Base-by-base conservation (phyloP, 2,888 invertebrate genomes). In the Drosophila acutilabella region DNA sequence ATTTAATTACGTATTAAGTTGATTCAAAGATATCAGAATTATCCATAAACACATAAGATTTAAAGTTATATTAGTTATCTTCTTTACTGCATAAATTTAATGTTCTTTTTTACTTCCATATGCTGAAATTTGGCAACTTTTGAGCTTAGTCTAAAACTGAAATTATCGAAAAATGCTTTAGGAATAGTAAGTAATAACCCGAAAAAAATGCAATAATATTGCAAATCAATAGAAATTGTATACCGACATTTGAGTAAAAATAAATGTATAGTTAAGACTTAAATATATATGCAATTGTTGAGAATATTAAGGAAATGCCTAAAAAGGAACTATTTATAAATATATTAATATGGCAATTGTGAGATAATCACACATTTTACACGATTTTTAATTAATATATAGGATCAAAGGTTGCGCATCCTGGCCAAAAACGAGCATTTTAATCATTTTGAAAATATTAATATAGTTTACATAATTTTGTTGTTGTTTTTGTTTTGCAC, bases 1-100 rank as follows among this genome's bases (percentile, higher is more conserved):
- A 77, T 71, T 86, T 80, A 83, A 77, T 82, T 82, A 82, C 82
- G 82, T 82, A 82, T 88, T 80, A 74, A 71, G 74, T 71, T 80
- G 78, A 74, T 71, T 82, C 64, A 71, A 78, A 83, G 65, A 59
- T 71, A 71, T 61, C 45, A 68, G 64, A 80, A 71, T 81, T 67
- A 68, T 78, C 71, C 66, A 74, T 67, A 67, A 53, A 71, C 64
- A 74, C 68, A 66, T 47, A 30, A 64, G 36, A 48, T 18, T 54
- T 50, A 13, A 13, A 13, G 11, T 36, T 36, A 3, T 18, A 42
- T 8, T 30, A 30, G 8, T 30, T 30, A n/a, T 47, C 14, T 38
- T 41, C 48, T n/a, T 13, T 52, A n/a, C 16, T 33, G 13, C 54
- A 38, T 54, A 56, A 54, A 16, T 26, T 47, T 47, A 26, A 52